Conservation (phyloP, 2,113 vertebrate genomes). For the Pachyramphus minor region DNA sequence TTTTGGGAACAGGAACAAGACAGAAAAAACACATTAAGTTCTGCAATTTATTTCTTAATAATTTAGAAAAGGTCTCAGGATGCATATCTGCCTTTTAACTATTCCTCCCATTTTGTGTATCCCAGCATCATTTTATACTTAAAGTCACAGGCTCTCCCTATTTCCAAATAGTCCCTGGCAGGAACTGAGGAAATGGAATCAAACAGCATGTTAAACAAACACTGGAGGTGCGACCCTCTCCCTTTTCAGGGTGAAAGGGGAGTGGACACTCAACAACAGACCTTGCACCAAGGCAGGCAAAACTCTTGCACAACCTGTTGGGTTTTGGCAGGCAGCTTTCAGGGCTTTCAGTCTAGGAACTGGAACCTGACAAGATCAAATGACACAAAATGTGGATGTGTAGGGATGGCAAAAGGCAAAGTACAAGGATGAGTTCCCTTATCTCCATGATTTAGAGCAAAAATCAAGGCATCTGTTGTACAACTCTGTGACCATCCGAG, state of each 20-base stretch:
- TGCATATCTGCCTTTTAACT: not conserved
- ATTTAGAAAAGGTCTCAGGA: not conserved
- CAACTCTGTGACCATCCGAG: not conserved
- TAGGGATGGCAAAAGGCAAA: constrained; percentile 20
- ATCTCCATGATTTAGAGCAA: not conserved
- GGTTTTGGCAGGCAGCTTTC: not conserved
- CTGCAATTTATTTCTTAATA: not conserved
- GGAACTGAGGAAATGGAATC: not conserved
- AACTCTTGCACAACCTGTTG: not conserved
- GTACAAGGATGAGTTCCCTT: constrained; percentile 5
- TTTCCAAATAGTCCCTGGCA: not conserved
- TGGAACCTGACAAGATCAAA: not conserved
- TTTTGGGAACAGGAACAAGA: not conserved
- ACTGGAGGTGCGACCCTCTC: not conserved
- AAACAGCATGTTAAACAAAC: not conserved
- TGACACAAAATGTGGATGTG: not conserved
- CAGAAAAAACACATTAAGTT: not conserved
- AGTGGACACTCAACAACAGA: not conserved
- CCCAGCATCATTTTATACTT: not conserved
- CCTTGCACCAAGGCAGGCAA: not conserved
- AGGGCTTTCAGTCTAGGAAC: not conserved
- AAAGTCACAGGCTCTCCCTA: not conserved
- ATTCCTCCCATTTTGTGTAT: not conserved
- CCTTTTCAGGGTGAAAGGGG: not conserved
- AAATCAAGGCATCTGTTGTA: not conserved